Base-by-base conservation (phyloP, 2,888 invertebrate species). In the Drosophila robusta region DNA sequence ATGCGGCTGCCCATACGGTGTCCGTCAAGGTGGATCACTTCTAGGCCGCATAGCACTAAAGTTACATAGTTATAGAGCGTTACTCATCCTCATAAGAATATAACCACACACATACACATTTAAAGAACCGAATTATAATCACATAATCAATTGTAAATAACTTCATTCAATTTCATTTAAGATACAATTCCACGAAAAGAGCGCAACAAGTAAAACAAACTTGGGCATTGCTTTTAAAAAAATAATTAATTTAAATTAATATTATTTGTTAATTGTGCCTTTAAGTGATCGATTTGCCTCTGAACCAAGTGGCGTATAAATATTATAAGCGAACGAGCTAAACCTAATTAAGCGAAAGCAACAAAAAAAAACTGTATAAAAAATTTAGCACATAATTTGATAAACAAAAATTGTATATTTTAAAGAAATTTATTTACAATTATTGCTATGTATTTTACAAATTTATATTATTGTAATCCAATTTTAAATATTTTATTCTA, bases 11-110 rank as follows among this genome's bases (percentile, higher is more conserved):
- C 49, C 97, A 97, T 91, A 96, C 96, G 71, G 97, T 98, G 39
- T 96, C 97, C 56, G 97, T 98, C 63, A 95, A 97, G 93, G 97
- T 98, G 72, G 97, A 98, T 93, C 98, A 98, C 93, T 98, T 98
- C 93, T 97, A 93, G 92, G 58, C 47, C 45, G 47, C 29, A 51
- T 32, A 34, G 26, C 56, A 50, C 49, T 54, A 44, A 7, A 39
- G 50, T 73, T 72, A 49, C 39, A 55, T 73, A 80, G 57, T 54
- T 71, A 45, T 56, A 54, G 38, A 56, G 44, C 45, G 36, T 54
- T 66, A 60, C 32, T 66, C 65, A 78, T 52, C 45, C 61, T 55
- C 69, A 69, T 45, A 34, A 18, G 18, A 49, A 18, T n/a, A 38
- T 26, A 18, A 16, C 44, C 60, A 18, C 16, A 66, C 16, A 52